A percentile compares a stretch with the other conserved stretches of the same genome.
Evolutionary conservation across 2,113 vertebrate genomes (phyloP).

Genomic region (Ptychochromis oligacanthus): DNA sequence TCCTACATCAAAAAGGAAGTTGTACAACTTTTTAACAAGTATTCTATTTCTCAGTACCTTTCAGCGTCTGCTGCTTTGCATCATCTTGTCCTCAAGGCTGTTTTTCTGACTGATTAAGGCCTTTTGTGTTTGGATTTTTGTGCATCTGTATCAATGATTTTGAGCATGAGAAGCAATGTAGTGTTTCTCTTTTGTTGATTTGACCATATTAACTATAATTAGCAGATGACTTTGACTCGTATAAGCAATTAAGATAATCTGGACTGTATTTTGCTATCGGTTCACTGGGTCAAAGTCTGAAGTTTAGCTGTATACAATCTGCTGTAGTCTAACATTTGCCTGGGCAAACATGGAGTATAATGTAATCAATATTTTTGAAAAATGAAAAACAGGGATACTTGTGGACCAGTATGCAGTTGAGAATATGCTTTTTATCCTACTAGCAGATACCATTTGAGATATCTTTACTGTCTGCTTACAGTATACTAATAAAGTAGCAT

Average conservation of each 20-base stretch:
- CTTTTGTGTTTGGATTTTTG: neutral
- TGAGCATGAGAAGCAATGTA: neutral
- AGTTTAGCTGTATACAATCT: neutral
- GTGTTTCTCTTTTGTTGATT: neutral
- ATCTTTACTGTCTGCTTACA: neutral
- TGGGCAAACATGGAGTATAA: slow-evolving; percentile 5
- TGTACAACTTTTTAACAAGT: neutral
- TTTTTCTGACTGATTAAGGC: neutral
- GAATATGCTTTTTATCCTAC: neutral
- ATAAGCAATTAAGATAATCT: neutral
- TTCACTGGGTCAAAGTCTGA: slow-evolving; percentile 15
- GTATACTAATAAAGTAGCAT: neutral
- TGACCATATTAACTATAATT: neutral
- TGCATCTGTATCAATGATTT: neutral
- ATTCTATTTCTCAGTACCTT: neutral
- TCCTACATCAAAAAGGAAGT: slow-evolving; percentile 3
- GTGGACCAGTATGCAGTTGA: neutral
- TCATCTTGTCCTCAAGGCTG: neutral
- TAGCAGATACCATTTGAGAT: neutral
- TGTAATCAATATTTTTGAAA: neutral
- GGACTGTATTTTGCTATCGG: neutral
- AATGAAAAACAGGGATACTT: neutral
- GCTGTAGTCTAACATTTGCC: neutral
- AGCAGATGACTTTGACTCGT: neutral
- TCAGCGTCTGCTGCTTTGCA: neutral